Evolutionary conservation across 2,888 invertebrate species (phyloP).

Genomic region (Oscheius onirici): DNA sequence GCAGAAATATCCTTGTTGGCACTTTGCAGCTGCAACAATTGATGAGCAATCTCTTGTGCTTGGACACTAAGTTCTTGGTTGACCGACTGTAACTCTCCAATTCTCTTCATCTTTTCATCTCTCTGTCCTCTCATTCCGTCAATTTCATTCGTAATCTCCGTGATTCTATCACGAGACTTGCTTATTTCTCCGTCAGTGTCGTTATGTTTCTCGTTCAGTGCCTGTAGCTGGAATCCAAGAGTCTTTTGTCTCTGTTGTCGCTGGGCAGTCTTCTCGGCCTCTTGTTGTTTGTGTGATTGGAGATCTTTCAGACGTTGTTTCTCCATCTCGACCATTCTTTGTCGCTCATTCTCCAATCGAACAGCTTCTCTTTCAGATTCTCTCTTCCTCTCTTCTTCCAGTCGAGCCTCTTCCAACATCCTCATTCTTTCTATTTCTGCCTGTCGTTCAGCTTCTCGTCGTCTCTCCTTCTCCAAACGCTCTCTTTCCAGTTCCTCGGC

Average conservation of each 20-base stretch:
- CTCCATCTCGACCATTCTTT: constrained; percentile 95
- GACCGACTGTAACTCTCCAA: constrained; percentile 78
- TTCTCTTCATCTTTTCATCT: constrained; percentile 86
- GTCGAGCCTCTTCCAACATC: constrained; percentile 31
- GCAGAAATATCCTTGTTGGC: constrained; percentile 54
- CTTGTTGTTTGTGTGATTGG: constrained; percentile 74
- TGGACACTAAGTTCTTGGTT: constrained; percentile 77
- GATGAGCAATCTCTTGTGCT: constrained; percentile 69
- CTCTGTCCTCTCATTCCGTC: constrained; percentile 92
- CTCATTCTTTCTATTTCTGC: constrained; percentile 37
- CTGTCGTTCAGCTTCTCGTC: constrained; percentile 59
- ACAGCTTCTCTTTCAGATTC: constrained; percentile 74
- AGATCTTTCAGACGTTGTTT: constrained; percentile 88
- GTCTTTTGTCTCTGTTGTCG: constrained; percentile 88
- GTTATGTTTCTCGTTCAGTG: constrained; percentile 80
- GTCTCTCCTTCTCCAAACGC: constrained; percentile 76
- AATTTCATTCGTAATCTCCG: constrained; percentile 78
- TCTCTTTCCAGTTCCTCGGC: constrained; percentile 84
- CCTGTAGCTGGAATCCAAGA: constrained; percentile 82
- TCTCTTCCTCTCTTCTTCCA: constrained; percentile 84
- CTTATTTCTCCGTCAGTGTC: constrained; percentile 80
- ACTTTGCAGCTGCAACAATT: constrained; percentile 65
- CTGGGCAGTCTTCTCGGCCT: constrained; percentile 80
- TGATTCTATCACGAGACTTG: constrained; percentile 42
- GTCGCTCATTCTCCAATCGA: constrained; percentile 89